Conservation (phyloP, 2,888 invertebrate genomes). For the Meiosimyza platycephala region DNA sequence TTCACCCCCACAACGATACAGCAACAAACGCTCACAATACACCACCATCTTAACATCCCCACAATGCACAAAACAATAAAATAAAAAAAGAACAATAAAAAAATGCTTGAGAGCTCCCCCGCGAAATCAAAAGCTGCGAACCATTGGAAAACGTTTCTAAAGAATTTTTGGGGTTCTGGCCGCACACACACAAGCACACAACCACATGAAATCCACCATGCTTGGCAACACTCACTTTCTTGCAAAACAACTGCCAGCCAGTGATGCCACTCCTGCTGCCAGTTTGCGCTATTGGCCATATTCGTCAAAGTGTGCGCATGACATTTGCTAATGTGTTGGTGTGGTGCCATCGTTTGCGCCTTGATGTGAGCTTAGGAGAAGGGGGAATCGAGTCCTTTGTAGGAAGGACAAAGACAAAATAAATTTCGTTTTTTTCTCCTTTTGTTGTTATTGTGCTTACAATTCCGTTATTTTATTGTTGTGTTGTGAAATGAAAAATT, state of each 20-base stretch:
- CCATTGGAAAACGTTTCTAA: slow-evolving; percentile 61
- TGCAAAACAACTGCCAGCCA: slow-evolving; percentile 27
- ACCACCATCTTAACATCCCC: too few relatives aligned
- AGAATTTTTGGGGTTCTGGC: slow-evolving; percentile 38
- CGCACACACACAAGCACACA: not conserved
- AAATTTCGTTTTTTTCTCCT: slow-evolving; percentile 44
- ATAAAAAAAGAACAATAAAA: too few relatives aligned
- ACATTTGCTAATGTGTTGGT: slow-evolving; percentile 7
- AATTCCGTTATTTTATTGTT: slow-evolving; percentile 30
- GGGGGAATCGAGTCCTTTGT: slow-evolving; percentile 10
- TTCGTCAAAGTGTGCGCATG: slow-evolving; percentile 40
- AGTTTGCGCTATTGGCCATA: slow-evolving; percentile 59
- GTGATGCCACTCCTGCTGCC: slow-evolving; percentile 28
- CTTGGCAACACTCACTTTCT: not conserved
- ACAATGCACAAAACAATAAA: too few relatives aligned
- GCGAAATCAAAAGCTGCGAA: slow-evolving; percentile 30
- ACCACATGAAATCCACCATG: not conserved
- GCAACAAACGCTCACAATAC: not conserved
- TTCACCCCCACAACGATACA: not conserved
- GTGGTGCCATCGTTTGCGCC: not conserved
- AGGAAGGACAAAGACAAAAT: slow-evolving; percentile 38
- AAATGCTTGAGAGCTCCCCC: too few relatives aligned
- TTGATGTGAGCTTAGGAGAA: not conserved
- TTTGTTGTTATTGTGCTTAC: slow-evolving; percentile 26
- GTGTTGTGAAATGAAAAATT: slow-evolving; percentile 2